Conservation (phyloP, 2,113 vertebrate species). For the Amia ocellicauda region DNA sequence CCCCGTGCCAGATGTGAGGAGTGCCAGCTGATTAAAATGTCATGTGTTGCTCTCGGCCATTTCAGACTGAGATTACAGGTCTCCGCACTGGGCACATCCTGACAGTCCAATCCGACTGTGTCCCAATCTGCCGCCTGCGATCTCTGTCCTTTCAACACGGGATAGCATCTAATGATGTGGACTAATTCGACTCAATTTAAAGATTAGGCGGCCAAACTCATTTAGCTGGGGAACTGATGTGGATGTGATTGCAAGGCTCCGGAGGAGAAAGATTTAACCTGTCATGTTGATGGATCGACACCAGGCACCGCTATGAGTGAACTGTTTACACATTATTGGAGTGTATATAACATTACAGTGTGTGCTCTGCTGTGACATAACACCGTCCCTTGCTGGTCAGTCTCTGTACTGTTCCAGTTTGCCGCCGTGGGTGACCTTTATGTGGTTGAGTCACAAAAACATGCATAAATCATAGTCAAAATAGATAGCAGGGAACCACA, state of each 20-base stretch:
- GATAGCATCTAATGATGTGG: background rate
- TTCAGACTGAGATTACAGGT: background rate
- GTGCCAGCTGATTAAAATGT: background rate
- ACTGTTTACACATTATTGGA: no score
- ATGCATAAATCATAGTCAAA: no score
- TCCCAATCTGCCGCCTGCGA: background rate
- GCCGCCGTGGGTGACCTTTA: no score
- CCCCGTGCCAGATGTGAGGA: slow-evolving; percentile 3
- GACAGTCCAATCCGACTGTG: slow-evolving; percentile 21
- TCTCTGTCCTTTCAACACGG: background rate
- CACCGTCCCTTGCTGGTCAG: no score
- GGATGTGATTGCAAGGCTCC: background rate
- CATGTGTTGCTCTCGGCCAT: background rate
- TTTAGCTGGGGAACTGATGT: no score
- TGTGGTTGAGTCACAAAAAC: no score
- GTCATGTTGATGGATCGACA: no score
- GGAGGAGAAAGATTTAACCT: background rate
- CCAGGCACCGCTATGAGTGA: no score
- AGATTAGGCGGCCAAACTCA: background rate
- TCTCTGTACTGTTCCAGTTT: no score
- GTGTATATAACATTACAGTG: no score
- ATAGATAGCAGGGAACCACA: no score
- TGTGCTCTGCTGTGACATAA: no score
- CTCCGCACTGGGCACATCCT: slow-evolving; percentile 1
- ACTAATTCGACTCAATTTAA: background rate